Conservation (phyloP, 2,113 vertebrate genomes). For the Petroica traversi region DNA sequence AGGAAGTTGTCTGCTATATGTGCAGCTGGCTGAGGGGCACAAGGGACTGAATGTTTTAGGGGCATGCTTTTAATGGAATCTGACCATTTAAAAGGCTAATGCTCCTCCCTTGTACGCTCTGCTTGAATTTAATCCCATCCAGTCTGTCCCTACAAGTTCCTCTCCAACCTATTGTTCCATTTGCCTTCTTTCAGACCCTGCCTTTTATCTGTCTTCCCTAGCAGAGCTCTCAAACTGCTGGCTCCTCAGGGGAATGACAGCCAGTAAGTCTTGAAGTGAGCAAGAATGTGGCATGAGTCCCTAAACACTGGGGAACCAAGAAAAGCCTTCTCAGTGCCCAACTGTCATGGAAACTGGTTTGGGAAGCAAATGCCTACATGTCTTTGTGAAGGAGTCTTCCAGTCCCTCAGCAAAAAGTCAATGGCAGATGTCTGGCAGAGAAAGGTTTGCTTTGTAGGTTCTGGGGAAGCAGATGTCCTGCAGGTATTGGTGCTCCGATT, state of each 20-base stretch:
- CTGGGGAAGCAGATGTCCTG: background rate
- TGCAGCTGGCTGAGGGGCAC: background rate
- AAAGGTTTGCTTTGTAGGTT: background rate
- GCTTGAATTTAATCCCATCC: background rate
- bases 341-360: background rate
- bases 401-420: background rate
- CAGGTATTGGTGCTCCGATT: background rate
- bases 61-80: background rate
- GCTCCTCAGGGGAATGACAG: background rate
- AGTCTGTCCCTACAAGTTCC: background rate
- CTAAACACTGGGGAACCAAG: background rate
- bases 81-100: background rate
- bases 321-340: background rate
- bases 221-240: background rate
- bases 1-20: background rate
- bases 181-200: background rate
- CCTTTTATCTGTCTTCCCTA: background rate
- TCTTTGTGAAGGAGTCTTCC: background rate
- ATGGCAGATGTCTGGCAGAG: background rate
- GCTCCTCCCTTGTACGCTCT: background rate
- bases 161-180: background rate
- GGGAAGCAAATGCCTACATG: background rate
- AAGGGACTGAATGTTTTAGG: background rate
- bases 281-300: background rate
- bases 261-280: background rate